These are phyloP conservation scores for Beris chalybata DNA, from an alignment of 2,888 invertebrate genomes.

Conservation along the genomic window DNA sequence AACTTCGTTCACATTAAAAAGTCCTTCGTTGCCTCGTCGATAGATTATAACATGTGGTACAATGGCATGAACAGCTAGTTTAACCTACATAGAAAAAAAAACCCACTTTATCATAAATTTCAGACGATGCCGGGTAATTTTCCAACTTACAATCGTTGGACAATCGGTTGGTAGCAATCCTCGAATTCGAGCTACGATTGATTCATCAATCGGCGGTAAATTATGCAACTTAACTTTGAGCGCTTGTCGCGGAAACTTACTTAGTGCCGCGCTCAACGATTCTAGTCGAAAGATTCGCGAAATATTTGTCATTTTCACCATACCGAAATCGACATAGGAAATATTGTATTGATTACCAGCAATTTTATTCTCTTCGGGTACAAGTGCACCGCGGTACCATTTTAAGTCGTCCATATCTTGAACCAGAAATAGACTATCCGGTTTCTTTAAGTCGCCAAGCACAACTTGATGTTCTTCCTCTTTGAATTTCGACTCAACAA, in stretches of 20 bases:
- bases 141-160: slow-evolving; percentile 52
- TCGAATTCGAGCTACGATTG: slow-evolving; percentile 62
- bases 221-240: slow-evolving; percentile 62
- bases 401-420: slow-evolving; percentile 52
- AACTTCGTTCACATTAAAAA: slow-evolving; percentile 72
- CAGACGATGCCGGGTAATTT: too few species aligned
- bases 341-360: slow-evolving; percentile 49
- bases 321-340: slow-evolving; percentile 62
- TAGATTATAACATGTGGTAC: slow-evolving; percentile 66
- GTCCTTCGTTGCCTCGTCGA: slow-evolving; percentile 66
- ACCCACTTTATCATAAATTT: background rate
- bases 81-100: slow-evolving; percentile 44
- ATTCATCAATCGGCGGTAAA: slow-evolving; percentile 59
- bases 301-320: slow-evolving; percentile 54
- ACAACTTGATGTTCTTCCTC: slow-evolving; percentile 49
- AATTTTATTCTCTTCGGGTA: slow-evolving; percentile 44
- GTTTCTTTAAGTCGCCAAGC: slow-evolving; percentile 48
- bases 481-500: slow-evolving; percentile 49
- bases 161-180: slow-evolving; percentile 61
- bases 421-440: slow-evolving; percentile 57
- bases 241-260: slow-evolving; percentile 63
- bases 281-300: slow-evolving; percentile 58
- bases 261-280: slow-evolving; percentile 60
- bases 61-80: slow-evolving; percentile 55
- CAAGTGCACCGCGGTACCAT: slow-evolving; percentile 59